A percentile compares a stretch with the other conserved stretches of the same genome.
Conservation (phyloP, 2,113 vertebrate genomes). For the Tor tambroides region DNA sequence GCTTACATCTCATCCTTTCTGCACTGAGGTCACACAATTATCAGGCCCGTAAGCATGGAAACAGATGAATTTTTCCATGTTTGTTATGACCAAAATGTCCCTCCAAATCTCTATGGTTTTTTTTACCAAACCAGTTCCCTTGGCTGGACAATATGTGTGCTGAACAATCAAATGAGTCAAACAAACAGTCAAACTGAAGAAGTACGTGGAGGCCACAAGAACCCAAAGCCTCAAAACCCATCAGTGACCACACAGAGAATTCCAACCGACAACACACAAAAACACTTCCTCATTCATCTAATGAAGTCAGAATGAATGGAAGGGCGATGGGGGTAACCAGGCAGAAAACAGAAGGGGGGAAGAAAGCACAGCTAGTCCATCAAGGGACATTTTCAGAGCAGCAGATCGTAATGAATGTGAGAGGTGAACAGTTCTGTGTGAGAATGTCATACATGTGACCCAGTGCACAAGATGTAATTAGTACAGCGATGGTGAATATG, state of each 20-base stretch:
- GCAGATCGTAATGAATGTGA: conserved; percentile 45
- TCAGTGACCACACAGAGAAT: conserved; percentile 38
- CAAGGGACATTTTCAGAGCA: conserved; percentile 26
- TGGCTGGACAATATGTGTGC: neutral
- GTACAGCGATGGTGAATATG: conserved; percentile 42
- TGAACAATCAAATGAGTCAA: neutral
- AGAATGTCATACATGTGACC: conserved; percentile 44
- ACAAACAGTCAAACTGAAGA: neutral
- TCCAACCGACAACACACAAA: conserved; percentile 19
- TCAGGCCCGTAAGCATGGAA: conserved; percentile 34
- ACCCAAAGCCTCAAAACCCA: neutral
- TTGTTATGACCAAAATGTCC: neutral
- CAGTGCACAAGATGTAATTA: conserved; percentile 38
- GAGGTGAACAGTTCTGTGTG: conserved; percentile 39
- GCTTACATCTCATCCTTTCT: conserved; percentile 55
- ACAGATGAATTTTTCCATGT: neutral
- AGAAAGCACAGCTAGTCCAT: conserved; percentile 46
- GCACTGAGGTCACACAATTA: conserved; percentile 45
- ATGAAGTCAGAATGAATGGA: conserved; percentile 53
- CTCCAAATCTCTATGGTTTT: neutral
- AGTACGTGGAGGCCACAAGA: neutral
- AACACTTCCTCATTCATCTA: conserved; percentile 58
- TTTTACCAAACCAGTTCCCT: neutral
- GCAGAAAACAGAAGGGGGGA: conserved; percentile 34
- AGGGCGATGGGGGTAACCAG: conserved; percentile 26